phyloP scores from a whole-genome alignment of 2,888 invertebrate genomes.

The Agrenia bidenticulata region DNA sequence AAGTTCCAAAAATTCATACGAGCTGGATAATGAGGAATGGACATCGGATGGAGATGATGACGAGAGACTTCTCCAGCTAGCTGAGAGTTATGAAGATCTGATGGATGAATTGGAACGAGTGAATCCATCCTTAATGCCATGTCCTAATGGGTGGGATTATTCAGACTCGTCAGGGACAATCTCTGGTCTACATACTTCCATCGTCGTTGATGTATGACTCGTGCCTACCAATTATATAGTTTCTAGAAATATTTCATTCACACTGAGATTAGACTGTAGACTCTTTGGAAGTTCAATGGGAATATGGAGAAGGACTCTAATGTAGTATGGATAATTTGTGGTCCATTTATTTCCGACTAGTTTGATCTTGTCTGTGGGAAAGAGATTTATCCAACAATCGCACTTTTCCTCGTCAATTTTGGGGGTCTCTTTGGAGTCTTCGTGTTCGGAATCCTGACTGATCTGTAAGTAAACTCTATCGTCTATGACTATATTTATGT shows the following conservation, averaged over 20 bases:
- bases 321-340: slow-evolving; percentile 4
- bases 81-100: slow-evolving; percentile 24
- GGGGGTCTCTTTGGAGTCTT: slow-evolving; percentile 90
- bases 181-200: slow-evolving; percentile 70
- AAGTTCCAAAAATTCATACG: no score
- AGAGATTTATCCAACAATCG: slow-evolving; percentile 83
- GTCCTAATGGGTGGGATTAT: slow-evolving; percentile 79
- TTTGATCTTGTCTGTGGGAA: slow-evolving; percentile 85
- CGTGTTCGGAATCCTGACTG: slow-evolving; percentile 80
- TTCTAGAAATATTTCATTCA: no score
- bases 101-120: slow-evolving; percentile 23
- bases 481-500: no score
- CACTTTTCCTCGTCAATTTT: slow-evolving; percentile 78
- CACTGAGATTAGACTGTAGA: no score
- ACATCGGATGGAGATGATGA: no score
- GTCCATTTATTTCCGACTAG: slow-evolving; percentile 59
- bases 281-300: no score
- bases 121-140: slow-evolving; percentile 68
- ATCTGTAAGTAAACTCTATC: slow-evolving; percentile 60
- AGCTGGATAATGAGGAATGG: no score
- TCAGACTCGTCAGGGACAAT: slow-evolving; percentile 57
- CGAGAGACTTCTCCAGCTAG: background rate
- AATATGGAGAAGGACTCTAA: no score
- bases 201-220: slow-evolving; percentile 74
- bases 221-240: background rate